phyloP scores from a whole-genome alignment of 2,888 invertebrate species.

The Ischnura elegans region DNA sequence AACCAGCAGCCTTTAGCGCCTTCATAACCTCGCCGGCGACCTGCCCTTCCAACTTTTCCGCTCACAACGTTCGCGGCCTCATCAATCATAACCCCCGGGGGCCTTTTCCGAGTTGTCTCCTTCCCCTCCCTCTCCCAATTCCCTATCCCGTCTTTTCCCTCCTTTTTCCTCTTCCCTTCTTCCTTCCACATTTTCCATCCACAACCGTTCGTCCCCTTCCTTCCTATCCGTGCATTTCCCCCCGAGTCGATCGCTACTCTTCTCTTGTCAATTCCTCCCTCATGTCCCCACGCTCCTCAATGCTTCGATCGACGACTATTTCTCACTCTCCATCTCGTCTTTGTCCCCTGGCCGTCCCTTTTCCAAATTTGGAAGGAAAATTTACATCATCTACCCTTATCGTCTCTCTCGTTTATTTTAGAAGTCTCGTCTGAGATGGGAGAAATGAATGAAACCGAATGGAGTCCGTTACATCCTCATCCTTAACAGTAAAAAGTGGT shows the following conservation, averaged over 20 bases:
- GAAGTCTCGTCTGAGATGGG: too few species aligned
- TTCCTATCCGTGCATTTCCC: neutral
- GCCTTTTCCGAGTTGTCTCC: neutral
- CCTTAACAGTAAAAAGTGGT: too few species aligned
- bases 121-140: neutral
- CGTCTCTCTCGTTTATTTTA: too few species aligned
- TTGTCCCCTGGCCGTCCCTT: too few species aligned
- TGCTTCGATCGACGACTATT: too few species aligned
- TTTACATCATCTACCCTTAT: too few species aligned
- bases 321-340: too few species aligned
- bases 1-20: neutral
- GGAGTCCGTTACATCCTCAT: too few species aligned
- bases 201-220: neutral
- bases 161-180: neutral
- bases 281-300: too few species aligned
- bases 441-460: too few species aligned
- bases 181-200: neutral
- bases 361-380: too few species aligned
- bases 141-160: neutral
- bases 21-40: neutral
- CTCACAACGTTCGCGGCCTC: slow-evolving; percentile 34
- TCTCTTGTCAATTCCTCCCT: neutral
- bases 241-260: neutral
- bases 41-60: neutral
- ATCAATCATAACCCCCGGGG: slow-evolving; percentile 57